Conservation (phyloP, 1,140 invertebrate species). For the Aporrectodea caliginosa region DNA sequence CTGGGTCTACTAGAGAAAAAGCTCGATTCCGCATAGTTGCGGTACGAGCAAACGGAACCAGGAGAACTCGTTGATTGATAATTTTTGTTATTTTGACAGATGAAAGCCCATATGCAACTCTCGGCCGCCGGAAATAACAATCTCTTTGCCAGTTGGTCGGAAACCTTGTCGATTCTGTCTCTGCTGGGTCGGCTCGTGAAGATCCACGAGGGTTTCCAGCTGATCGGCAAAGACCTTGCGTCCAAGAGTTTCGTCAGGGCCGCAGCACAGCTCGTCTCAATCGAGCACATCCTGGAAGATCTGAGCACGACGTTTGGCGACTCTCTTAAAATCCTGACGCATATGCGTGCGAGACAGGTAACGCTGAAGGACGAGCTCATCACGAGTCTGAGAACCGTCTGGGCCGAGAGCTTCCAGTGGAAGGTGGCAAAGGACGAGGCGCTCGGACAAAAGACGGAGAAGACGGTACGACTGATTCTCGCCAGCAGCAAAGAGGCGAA, state of each 20-base stretch:
- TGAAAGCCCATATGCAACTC: neutral
- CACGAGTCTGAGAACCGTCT: neutral
- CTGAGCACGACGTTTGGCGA: neutral
- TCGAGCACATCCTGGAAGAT: neutral
- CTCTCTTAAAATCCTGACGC: neutral
- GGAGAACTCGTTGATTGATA: no score
- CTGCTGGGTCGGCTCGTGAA: neutral
- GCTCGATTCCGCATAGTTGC: no score
- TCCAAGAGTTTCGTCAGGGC: neutral
- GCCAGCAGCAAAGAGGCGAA: neutral
- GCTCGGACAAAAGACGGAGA: neutral
- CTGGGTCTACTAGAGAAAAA: no score
- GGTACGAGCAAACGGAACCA: no score
- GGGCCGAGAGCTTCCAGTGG: neutral
- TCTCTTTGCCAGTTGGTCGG: neutral
- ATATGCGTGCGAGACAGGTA: neutral
- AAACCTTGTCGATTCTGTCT: neutral
- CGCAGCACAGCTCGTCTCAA: neutral
- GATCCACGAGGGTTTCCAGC: neutral
- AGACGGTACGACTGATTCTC: neutral
- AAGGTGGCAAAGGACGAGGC: neutral
- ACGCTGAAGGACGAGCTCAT: neutral
- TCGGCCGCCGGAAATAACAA: neutral
- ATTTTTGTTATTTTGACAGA: neutral
- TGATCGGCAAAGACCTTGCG: neutral